Conservation (phyloP, 1,140 invertebrate species). For the Drosophila takahashii region DNA sequence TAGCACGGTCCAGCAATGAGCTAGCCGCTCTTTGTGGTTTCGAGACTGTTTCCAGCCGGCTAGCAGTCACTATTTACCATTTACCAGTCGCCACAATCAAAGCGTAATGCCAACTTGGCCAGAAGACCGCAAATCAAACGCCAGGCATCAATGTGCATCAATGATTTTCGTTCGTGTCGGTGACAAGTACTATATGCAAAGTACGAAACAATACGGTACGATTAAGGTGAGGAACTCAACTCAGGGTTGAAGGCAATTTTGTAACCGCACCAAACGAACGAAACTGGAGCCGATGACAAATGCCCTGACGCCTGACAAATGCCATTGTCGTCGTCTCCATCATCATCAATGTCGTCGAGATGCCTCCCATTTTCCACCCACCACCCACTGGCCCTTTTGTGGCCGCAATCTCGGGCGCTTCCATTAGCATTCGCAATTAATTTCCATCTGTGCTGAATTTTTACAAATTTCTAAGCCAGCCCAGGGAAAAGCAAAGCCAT, state of each 20-base stretch:
- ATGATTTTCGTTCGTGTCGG: slow-evolving; percentile 52
- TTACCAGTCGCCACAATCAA: slow-evolving; percentile 10
- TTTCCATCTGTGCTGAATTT: slow-evolving; percentile 67
- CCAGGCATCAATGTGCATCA: slow-evolving; percentile 36
- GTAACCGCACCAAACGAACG: slow-evolving; percentile 27
- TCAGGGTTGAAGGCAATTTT: slow-evolving; percentile 23
- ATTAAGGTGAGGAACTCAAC: slow-evolving; percentile 29
- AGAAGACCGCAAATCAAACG: slow-evolving; percentile 45
- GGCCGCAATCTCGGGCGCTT: slow-evolving; percentile 32
- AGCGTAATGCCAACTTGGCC: slow-evolving; percentile 18
- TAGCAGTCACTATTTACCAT: neutral
- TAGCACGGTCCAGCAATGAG: slow-evolving; percentile 18
- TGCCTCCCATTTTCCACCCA: slow-evolving; percentile 18
- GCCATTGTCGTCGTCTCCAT: slow-evolving; percentile 53
- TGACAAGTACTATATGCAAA: slow-evolving; percentile 24
- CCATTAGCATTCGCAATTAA: slow-evolving; percentile 76
- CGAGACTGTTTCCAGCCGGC: slow-evolving; percentile 1
- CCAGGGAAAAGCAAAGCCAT: slow-evolving; percentile 27
- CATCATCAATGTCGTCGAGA: slow-evolving; percentile 42
- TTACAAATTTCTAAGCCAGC: slow-evolving; percentile 53
- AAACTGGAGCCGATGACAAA: slow-evolving; percentile 50
- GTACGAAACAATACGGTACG: slow-evolving; percentile 20
- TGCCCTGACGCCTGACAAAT: slow-evolving; percentile 48
- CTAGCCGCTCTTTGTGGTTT: slow-evolving; percentile 10
- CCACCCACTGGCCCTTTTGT: slow-evolving; percentile 30